These are phyloP conservation scores for Caretta caretta DNA, from an alignment of 2,113 vertebrate genomes.

Conservation along the genomic window DNA sequence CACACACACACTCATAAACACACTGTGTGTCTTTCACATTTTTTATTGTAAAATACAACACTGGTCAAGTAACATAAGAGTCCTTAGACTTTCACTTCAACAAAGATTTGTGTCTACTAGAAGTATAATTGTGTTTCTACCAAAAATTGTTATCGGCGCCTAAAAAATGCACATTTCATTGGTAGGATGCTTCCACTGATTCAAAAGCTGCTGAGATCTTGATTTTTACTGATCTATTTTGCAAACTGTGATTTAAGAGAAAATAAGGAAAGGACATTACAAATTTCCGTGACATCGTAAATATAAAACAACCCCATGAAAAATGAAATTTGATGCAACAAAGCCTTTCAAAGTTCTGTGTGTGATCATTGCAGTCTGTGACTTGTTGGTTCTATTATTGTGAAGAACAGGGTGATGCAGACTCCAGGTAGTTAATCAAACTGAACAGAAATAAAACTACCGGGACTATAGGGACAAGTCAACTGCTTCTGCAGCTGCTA, in stretches of 20 bases:
- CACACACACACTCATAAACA: background rate
- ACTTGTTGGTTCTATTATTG: background rate
- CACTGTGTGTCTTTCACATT: background rate
- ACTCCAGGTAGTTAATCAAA: background rate
- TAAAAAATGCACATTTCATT: background rate
- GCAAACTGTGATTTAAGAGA: background rate
- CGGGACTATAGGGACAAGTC: background rate
- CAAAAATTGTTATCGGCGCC: slow-evolving; percentile 11
- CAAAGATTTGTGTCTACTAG: slow-evolving; percentile 14
- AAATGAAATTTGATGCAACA: background rate
- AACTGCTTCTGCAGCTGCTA: background rate
- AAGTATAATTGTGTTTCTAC: background rate
- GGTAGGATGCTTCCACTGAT: slow-evolving; percentile 3
- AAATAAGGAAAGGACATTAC: background rate
- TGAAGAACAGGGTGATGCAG: background rate
- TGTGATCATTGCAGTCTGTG: slow-evolving; percentile 41
- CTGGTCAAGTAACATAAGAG: background rate
- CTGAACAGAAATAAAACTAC: background rate
- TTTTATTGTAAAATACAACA: slow-evolving; percentile 54
- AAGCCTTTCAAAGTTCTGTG: background rate
- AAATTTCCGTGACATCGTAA: slow-evolving; percentile 30
- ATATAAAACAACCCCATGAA: slow-evolving; percentile 44
- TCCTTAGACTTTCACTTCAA: background rate
- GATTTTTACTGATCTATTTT: background rate
- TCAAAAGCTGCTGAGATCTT: background rate